phyloP scores from a whole-genome alignment of 2,888 invertebrate species.

The Heptascelio sp. region DNA sequence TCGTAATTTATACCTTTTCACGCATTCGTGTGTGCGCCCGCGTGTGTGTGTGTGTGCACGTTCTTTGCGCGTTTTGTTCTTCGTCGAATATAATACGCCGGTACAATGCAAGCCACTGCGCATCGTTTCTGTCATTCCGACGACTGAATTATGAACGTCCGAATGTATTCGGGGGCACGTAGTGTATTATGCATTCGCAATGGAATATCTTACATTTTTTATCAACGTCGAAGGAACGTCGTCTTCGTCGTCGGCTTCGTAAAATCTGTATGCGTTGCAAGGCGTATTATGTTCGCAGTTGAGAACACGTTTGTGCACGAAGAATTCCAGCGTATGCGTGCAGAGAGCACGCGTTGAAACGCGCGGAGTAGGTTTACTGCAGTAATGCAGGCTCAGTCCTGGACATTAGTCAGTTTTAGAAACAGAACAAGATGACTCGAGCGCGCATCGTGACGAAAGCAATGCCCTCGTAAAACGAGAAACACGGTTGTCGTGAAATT shows the following conservation, averaged over 20 bases:
- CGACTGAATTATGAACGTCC: slow-evolving; percentile 50
- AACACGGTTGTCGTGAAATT: slow-evolving; percentile 11
- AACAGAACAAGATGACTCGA: slow-evolving; percentile 19
- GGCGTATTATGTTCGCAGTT: slow-evolving; percentile 42
- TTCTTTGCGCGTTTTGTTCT: too few relatives aligned
- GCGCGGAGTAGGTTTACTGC: background rate
- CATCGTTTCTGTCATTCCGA: slow-evolving; percentile 46
- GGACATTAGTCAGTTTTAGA: slow-evolving; percentile 23
- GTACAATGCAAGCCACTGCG: too few relatives aligned
- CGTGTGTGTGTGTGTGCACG: too few relatives aligned
- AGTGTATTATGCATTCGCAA: slow-evolving; percentile 49
- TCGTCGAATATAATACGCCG: too few relatives aligned
- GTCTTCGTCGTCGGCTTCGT: slow-evolving; percentile 43
- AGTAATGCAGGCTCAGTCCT: background rate
- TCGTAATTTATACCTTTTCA: too few relatives aligned
- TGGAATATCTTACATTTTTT: slow-evolving; percentile 62
- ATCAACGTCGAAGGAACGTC: slow-evolving; percentile 49
- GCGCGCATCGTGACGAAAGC: slow-evolving; percentile 12
- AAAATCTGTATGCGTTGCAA: slow-evolving; percentile 50
- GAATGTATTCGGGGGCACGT: slow-evolving; percentile 60
- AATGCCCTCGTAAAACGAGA: slow-evolving; percentile 8
- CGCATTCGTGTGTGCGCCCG: too few relatives aligned
- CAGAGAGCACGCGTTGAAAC: background rate
- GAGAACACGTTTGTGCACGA: slow-evolving; percentile 38
- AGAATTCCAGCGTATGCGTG: slow-evolving; percentile 12